Conservation (phyloP, 53 echinoderm and acorn worm species). For the Luidia sarsii region DNA sequence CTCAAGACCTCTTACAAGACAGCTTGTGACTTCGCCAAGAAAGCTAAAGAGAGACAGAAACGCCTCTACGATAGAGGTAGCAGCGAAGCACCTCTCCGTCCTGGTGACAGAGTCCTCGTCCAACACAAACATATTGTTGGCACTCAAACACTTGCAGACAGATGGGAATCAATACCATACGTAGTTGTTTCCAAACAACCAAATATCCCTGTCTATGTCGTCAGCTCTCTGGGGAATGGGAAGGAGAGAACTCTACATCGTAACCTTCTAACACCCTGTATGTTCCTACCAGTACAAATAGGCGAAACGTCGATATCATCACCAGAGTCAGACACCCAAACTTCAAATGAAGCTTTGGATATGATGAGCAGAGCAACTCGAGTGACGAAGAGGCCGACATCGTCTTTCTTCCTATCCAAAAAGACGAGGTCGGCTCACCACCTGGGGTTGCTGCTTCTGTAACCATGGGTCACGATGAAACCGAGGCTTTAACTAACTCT, state of each 20-base stretch:
- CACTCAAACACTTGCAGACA: slow-evolving; percentile 30
- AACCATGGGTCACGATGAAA: neutral
- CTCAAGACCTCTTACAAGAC: slow-evolving; percentile 3
- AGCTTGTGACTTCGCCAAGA: slow-evolving; percentile 6
- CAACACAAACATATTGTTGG: neutral
- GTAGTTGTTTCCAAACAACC: slow-evolving; percentile 21
- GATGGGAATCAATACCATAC: slow-evolving; percentile 37
- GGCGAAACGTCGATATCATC: neutral
- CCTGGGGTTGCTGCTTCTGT: neutral
- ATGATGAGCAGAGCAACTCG: neutral
- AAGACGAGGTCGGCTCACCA: neutral
- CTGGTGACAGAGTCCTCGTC: slow-evolving; percentile 33
- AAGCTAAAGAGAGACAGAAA: slow-evolving; percentile 31
- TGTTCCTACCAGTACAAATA: slow-evolving; percentile 23
- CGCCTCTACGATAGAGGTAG: neutral
- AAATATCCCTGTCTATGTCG: slow-evolving; percentile 32
- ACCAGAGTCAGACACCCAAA: neutral
- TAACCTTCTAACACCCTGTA: slow-evolving; percentile 47
- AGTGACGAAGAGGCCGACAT: slow-evolving; percentile 12
- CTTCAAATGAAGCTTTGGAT: neutral
- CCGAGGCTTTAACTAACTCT: neutral
- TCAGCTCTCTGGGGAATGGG: slow-evolving; percentile 8
- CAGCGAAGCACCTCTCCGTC: slow-evolving; percentile 11
- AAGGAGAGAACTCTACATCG: slow-evolving; percentile 38
- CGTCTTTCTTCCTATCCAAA: slow-evolving; percentile 8